phyloP scores from a whole-genome alignment of 1,140 invertebrate genomes.

The Drosophila suzukii region DNA sequence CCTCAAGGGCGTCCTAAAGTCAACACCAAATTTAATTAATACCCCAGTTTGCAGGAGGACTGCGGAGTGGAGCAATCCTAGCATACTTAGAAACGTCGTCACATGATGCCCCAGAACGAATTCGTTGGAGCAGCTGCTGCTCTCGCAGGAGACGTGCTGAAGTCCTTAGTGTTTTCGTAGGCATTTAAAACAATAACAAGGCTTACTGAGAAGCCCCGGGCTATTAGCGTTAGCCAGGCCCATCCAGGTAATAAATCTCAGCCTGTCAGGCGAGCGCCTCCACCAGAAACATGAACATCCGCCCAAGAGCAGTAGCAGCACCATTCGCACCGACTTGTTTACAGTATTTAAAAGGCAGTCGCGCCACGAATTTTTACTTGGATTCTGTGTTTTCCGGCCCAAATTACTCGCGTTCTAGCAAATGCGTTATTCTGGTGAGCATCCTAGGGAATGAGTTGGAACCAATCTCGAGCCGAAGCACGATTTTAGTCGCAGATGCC shows the following conservation, averaged over 20 bases:
- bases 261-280: conserved; percentile 64
- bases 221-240: conserved; percentile 62
- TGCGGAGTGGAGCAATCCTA: neutral
- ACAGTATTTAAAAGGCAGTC: conserved; percentile 44
- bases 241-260: conserved; percentile 70
- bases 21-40: conserved; percentile 66
- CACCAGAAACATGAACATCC: conserved; percentile 19
- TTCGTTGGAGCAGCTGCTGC: conserved; percentile 63
- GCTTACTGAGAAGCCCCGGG: conserved; percentile 37
- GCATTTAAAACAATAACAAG: conserved; percentile 67
- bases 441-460: conserved; percentile 5
- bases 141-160: conserved; percentile 36
- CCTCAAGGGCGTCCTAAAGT: conserved; percentile 65
- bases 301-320: neutral
- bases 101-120: conserved; percentile 53
- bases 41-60: conserved; percentile 13
- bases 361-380: conserved; percentile 16
- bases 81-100: conserved; percentile 28
- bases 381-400: conserved; percentile 7
- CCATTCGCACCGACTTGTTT: conserved; percentile 38
- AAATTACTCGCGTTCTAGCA: conserved; percentile 53
- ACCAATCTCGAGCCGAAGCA: conserved; percentile 1
- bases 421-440: conserved; percentile 49
- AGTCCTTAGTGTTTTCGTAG: conserved; percentile 52
- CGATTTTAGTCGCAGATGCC: conserved; percentile 23